phyloP scores from a whole-genome alignment of 2,113 vertebrate genomes.

The Pan paniscus region DNA sequence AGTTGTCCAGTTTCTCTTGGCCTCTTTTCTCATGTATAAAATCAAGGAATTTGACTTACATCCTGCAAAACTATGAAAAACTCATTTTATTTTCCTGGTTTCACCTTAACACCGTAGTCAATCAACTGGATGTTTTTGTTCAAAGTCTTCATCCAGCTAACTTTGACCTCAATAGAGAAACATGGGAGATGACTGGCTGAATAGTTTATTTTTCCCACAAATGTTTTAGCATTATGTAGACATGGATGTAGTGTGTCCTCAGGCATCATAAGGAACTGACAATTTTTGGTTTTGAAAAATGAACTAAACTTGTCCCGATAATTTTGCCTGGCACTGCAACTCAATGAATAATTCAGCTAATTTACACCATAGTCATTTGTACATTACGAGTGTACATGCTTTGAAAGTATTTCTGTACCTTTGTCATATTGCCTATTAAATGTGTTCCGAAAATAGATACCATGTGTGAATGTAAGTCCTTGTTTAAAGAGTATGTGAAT shows the following conservation, averaged over 20 bases:
- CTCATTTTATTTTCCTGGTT: background rate
- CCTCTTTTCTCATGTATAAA: background rate
- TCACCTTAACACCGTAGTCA: background rate
- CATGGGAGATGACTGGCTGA: background rate
- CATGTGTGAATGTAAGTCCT: background rate
- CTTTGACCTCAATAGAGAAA: background rate
- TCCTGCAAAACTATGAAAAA: background rate
- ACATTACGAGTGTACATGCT: slow-evolving; percentile 46
- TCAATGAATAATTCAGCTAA: slow-evolving; percentile 71
- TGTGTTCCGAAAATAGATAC: background rate
- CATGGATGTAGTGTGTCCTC: background rate
- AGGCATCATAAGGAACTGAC: slow-evolving; percentile 13
- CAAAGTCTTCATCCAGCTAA: background rate
- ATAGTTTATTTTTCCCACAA: background rate
- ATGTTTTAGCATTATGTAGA: background rate
- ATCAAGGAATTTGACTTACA: background rate
- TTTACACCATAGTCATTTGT: slow-evolving; percentile 52
- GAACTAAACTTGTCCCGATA: slow-evolving; percentile 12
- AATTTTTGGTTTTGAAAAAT: slow-evolving; percentile 57
- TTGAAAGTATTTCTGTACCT: slow-evolving; percentile 56
- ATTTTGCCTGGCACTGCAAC: slow-evolving; percentile 3
- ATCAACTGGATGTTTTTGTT: background rate
- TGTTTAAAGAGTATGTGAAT: background rate
- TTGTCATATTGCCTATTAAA: slow-evolving; percentile 38
- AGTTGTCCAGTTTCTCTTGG: background rate